These are phyloP conservation scores for Dermolepida albohirtum DNA, from an alignment of 2,888 invertebrate species.

Conservation along the genomic window DNA sequence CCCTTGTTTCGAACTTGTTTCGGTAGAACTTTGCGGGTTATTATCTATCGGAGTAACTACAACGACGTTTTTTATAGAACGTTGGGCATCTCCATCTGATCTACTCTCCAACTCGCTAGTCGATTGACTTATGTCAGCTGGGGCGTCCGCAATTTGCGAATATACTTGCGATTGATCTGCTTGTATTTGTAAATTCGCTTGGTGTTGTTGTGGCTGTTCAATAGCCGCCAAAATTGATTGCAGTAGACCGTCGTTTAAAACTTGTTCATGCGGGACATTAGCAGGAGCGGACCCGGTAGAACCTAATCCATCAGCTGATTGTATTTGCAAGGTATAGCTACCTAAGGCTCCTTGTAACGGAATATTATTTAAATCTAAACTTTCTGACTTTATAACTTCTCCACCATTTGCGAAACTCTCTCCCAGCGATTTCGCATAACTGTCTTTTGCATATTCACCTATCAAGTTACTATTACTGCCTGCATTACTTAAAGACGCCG, in stretches of 20 bases:
- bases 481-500: conserved; percentile 48
- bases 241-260: conserved; percentile 81
- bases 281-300: conserved; percentile 60
- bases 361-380: conserved; percentile 65
- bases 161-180: conserved; percentile 49
- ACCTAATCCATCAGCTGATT: conserved; percentile 72
- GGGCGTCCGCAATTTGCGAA: conserved; percentile 31
- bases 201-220: conserved; percentile 73
- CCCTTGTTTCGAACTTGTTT: conserved; percentile 32
- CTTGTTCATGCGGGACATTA: conserved; percentile 77
- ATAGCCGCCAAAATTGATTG: conserved; percentile 87
- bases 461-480: conserved; percentile 50
- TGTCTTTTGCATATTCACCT: conserved; percentile 45
- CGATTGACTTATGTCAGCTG: conserved; percentile 9
- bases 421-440: conserved; percentile 60
- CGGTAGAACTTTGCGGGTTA: conserved; percentile 3
- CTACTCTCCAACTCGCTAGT: conserved; percentile 24
- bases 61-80: conserved; percentile 65
- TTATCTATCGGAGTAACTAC: conserved; percentile 58
- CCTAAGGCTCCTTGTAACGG: conserved; percentile 71
- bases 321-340: conserved; percentile 82
- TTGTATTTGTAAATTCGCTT: conserved; percentile 56
- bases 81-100: conserved; percentile 64
- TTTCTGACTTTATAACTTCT: conserved; percentile 61
- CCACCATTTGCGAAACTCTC: conserved; percentile 60